Evolutionary conservation across 2,888 invertebrate genomes (phyloP).

Genomic region (Coenonympha glycerion): DNA sequence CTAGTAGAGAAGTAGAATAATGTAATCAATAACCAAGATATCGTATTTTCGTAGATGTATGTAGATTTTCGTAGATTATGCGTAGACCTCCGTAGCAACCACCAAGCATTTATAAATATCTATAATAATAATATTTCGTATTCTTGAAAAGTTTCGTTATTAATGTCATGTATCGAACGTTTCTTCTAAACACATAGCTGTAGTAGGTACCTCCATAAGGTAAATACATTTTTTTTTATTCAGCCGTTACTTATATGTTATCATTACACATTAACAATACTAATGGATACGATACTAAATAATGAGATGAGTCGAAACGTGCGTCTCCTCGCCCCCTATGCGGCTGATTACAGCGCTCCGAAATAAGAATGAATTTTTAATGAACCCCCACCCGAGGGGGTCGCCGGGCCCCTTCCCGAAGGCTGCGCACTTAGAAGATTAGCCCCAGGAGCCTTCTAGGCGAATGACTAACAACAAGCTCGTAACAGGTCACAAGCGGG

Average conservation of each 20-base stretch:
- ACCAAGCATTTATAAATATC: too few relatives aligned
- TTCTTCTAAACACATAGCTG: too few relatives aligned
- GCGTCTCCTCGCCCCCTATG: slow-evolving; percentile 46
- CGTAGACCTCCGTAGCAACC: too few relatives aligned
- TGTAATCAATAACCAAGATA: too few relatives aligned
- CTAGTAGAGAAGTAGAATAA: too few relatives aligned
- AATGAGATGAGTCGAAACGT: slow-evolving; percentile 51
- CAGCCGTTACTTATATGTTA: too few relatives aligned
- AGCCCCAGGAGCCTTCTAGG: slow-evolving; percentile 64
- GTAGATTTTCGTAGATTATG: too few relatives aligned
- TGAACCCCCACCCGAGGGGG: slow-evolving; percentile 48
- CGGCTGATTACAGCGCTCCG: slow-evolving; percentile 68
- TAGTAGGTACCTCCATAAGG: slow-evolving; percentile 5
- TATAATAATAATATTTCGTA: too few relatives aligned
- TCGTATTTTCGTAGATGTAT: too few relatives aligned
- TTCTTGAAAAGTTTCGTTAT: too few relatives aligned
- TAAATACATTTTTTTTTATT: slow-evolving; percentile 15
- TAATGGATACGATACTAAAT: slow-evolving; percentile 41
- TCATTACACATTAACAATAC: slow-evolving; percentile 22
- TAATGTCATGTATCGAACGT: too few relatives aligned
- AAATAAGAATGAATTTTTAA: slow-evolving; percentile 77
- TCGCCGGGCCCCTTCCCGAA: slow-evolving; percentile 38
- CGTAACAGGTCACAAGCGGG: slow-evolving; percentile 32
- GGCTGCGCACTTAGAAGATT: slow-evolving; percentile 74
- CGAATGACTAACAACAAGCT: slow-evolving; percentile 52